Base-by-base conservation (phyloP, 2,113 vertebrate genomes). In the Pseudorasbora parva region DNA sequence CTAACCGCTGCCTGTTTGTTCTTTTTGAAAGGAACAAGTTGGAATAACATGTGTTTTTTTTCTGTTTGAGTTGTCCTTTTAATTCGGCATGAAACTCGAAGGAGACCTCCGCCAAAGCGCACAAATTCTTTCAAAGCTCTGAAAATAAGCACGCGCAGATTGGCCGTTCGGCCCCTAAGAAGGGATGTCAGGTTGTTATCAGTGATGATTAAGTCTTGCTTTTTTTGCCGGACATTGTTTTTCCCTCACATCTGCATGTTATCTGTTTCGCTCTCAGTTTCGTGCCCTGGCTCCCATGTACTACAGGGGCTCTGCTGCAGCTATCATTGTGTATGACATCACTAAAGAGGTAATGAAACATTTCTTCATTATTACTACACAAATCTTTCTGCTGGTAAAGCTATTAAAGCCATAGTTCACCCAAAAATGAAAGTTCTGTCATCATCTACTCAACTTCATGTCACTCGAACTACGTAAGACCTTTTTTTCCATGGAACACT, bases 241-340 rank as follows among this genome's bases (percentile, higher is more conserved):
- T 30, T 57, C 77, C 76, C 27, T 68, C 14, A 62, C 80, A 62
- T 75, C 30, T 80, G 69, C 33, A 12, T 60, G 37, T 41, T 82
- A 56, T 82, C 73, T 66, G 1, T 71, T 37, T 37, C 47, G 86
- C 83, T 87, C 87, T 59, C 90, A 99, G 98, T 99, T 99, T 14
- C 96, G 98, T 87, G 97, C 98, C 84, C 93, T 99, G 90, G 98
- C 98, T 0, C 98, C 98, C 0, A 99, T 99, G 98, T 99, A 99
- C 92, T 99, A 99, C 90, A 95, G 98, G 92, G 98, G 98, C 1
- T 99, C 98, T 14, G 96, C 98, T 11, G 98, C 98, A 8, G 98
- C 98, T 74, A 96, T 99, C 69, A 98, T 99, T 84, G 98, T 98
- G 25, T 99, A 99, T 87, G 98, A 99, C 89, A 98, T 99, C 95